Evolutionary conservation across 2,113 vertebrate species (phyloP).

Genomic region (Hippocampus abdominalis): DNA sequence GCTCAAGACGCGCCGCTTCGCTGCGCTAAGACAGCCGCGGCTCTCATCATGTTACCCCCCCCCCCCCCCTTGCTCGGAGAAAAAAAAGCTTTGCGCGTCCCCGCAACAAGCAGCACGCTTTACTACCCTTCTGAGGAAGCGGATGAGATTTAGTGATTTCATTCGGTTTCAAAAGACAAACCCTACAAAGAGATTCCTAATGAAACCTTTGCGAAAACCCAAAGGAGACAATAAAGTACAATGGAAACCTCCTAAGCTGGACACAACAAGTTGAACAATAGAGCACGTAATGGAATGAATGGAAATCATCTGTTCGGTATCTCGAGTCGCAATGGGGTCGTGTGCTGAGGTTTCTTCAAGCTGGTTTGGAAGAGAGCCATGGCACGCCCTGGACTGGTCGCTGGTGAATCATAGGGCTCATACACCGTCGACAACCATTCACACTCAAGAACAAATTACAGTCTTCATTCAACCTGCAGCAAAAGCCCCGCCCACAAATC

Average conservation of each 20-base stretch:
- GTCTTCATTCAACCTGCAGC: background rate
- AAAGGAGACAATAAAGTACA: background rate
- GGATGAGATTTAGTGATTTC: constrained; percentile 11
- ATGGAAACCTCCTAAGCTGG: background rate
- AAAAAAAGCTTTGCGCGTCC: constrained; percentile 34
- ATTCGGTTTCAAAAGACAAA: constrained; percentile 27
- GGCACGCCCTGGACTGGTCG: too few relatives aligned
- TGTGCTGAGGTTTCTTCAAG: too few relatives aligned
- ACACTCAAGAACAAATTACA: too few relatives aligned
- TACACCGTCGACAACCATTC: too few relatives aligned
- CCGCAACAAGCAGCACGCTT: constrained; percentile 42
- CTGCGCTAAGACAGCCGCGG: constrained; percentile 49
- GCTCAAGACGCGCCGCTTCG: constrained; percentile 59
- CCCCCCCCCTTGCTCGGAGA: constrained; percentile 13
- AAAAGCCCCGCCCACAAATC: too few relatives aligned
- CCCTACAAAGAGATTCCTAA: constrained; percentile 17
- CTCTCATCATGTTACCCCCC: constrained; percentile 28
- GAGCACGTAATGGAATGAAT: too few relatives aligned
- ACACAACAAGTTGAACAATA: background rate
- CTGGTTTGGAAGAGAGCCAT: too few relatives aligned
- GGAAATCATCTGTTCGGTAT: too few relatives aligned
- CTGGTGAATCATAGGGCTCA: too few relatives aligned
- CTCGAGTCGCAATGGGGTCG: background rate
- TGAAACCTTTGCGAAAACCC: background rate
- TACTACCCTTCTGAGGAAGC: background rate